A percentile compares a stretch with the other conserved stretches of the same genome.
Evolutionary conservation across 2,797 vertebrate genomes (phyloP).

Genomic region (Melanotaenia parkinsoni): DNA sequence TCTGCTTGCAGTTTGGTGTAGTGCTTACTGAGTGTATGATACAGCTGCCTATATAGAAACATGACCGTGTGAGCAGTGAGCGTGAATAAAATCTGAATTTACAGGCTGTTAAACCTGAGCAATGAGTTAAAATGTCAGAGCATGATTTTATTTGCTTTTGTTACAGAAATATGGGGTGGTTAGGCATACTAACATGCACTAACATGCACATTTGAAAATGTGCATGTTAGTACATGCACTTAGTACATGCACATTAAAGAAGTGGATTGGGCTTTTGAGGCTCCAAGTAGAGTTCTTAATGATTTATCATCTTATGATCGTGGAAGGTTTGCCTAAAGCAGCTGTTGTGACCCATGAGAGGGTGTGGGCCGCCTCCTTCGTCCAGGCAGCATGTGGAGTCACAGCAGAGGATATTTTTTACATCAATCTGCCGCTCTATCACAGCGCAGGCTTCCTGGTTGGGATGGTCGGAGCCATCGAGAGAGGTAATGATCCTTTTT

Average conservation of each 20-base stretch:
- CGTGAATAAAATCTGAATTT: background rate
- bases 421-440: constrained; percentile 89
- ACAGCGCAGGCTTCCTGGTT: constrained; percentile 89
- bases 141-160: background rate
- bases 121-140: background rate
- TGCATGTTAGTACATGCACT: background rate
- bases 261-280: background rate
- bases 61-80: background rate
- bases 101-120: constrained; percentile 11
- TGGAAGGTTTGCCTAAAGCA: constrained; percentile 91
- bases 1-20: background rate
- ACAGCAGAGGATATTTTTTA: constrained; percentile 86
- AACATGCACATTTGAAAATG: background rate
- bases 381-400: constrained; percentile 68
- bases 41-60: background rate
- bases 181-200: no score
- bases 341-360: constrained; percentile 87
- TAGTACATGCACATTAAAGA: background rate
- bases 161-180: background rate
- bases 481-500: constrained; percentile 74
- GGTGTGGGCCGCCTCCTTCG: constrained; percentile 78
- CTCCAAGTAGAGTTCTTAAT: background rate
- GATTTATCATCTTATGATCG: background rate
- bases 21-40: background rate
- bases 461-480: constrained; percentile 84